Base-by-base conservation (phyloP, 23 tunicate genomes). In the Clavelina lepadiformis region DNA sequence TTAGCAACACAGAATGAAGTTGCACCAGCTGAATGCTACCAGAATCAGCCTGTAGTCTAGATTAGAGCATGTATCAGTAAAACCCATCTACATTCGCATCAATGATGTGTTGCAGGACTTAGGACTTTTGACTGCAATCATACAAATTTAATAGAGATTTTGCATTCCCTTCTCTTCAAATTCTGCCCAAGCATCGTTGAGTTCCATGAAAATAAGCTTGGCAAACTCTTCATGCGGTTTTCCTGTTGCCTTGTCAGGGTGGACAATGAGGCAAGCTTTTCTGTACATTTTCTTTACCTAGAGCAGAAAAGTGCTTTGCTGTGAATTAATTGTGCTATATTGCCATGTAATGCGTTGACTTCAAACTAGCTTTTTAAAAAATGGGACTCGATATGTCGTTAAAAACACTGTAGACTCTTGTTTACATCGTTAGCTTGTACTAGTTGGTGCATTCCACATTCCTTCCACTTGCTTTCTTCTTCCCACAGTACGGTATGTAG, bases 171-270 rank as follows among this genome's bases (percentile, higher is more conserved):
- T 93, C 44, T 93, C 94, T 79, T 93, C 94, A 63, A 88, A 93
- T 51, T 93, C 93, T 13, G 94, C 86, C 82, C 85, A 93, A 5
- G 88, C 88, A 36, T 93, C 98, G 46, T 78, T 74, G 18, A 93
- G 76, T 56, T 93, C 93, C 93, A 93, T 85, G 74, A 93, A 93
- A n/a, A 93, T 93, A 51, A 85, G 75, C 61, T 85, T 84, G 51
- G 98, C 94, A 35, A 59, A 84, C 37, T 93, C 88, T 38, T 85
- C 98, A 58, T 93, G 88, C 3, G 92, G 82, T 34, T 56, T 73
- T n/a, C 98, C 98, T 1, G 94, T 56, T 0, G 92, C 83, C 65
- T 93, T 93, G 67, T 93, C 98, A 19, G 98, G 98, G 46, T 93
- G 98, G 19, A 85, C 87, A 26, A 85, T 53, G 45, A 93, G 56